Evolutionary conservation across 2,888 invertebrate species (phyloP).

Genomic region (Temnothorax unifasciatus): DNA sequence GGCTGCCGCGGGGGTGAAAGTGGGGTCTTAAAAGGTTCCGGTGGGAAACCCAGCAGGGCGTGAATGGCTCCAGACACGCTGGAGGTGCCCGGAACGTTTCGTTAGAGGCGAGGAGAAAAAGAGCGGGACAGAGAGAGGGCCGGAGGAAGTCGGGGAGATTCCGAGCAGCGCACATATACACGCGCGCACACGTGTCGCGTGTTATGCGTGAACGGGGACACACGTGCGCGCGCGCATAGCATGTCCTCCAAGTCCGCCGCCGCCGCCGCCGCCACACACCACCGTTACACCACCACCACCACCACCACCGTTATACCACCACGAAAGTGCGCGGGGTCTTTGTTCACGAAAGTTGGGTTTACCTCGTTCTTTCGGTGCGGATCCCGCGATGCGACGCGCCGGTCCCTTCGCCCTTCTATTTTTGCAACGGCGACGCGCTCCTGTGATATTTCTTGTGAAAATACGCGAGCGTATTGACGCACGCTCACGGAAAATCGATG

Average conservation of each 20-base stretch:
- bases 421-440: constrained; percentile 59
- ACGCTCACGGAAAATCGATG: constrained; percentile 39
- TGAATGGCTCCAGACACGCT: constrained; percentile 75
- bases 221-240: constrained; percentile 60
- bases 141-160: neutral
- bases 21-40: constrained; percentile 81
- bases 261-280: constrained; percentile 12
- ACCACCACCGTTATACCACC: constrained; percentile 17
- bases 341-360: constrained; percentile 80
- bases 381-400: constrained; percentile 48
- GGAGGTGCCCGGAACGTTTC: constrained; percentile 67
- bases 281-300: constrained; percentile 18
- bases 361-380: constrained; percentile 73
- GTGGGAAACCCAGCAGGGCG: constrained; percentile 79
- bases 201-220: constrained; percentile 48
- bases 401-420: constrained; percentile 66
- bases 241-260: constrained; percentile 68
- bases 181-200: constrained; percentile 39
- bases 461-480: constrained; percentile 49
- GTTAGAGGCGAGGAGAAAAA: constrained; percentile 55
- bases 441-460: constrained; percentile 54
- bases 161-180: constrained; percentile 59
- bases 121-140: constrained; percentile 42
- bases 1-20: constrained; percentile 77
- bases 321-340: constrained; percentile 62